phyloP scores from a whole-genome alignment of 2,113 vertebrate genomes.

The Heptranchias perlo region DNA sequence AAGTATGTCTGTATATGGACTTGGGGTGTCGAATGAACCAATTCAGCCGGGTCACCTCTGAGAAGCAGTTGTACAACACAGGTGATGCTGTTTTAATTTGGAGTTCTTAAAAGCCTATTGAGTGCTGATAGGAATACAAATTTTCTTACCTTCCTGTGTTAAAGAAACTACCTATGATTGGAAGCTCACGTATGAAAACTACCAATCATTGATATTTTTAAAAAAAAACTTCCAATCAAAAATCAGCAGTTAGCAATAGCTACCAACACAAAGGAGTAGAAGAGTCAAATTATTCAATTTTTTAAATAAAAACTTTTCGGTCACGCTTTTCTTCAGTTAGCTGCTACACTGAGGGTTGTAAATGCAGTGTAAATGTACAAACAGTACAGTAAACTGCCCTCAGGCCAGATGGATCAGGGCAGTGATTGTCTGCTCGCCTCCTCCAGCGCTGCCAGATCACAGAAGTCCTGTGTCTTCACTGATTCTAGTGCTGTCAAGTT shows the following conservation, averaged over 20 bases:
- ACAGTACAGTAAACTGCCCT: neutral
- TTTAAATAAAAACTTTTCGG: neutral
- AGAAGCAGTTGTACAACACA: neutral
- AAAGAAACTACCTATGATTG: neutral
- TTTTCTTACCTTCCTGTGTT: neutral
- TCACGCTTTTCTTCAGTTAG: neutral
- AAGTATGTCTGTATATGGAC: neutral
- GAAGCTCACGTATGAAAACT: neutral
- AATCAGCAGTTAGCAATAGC: neutral
- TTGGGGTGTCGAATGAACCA: neutral
- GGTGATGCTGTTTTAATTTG: neutral
- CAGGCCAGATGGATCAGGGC: neutral
- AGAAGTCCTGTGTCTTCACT: neutral
- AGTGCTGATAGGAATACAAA: neutral
- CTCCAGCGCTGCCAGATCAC: neutral
- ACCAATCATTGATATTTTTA: neutral
- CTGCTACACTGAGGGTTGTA: neutral
- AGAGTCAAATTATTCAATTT: neutral
- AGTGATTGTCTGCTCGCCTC: neutral
- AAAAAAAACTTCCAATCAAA: neutral
- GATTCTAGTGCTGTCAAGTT: neutral
- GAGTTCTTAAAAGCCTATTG: neutral
- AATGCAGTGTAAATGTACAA: neutral
- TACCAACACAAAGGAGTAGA: neutral
- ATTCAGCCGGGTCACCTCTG: neutral